Evolutionary conservation across 2,113 vertebrate genomes (phyloP), one percentile per base, ranked within the genome.

Genomic region (Sinocyclocheilus anshuiensis): DNA sequence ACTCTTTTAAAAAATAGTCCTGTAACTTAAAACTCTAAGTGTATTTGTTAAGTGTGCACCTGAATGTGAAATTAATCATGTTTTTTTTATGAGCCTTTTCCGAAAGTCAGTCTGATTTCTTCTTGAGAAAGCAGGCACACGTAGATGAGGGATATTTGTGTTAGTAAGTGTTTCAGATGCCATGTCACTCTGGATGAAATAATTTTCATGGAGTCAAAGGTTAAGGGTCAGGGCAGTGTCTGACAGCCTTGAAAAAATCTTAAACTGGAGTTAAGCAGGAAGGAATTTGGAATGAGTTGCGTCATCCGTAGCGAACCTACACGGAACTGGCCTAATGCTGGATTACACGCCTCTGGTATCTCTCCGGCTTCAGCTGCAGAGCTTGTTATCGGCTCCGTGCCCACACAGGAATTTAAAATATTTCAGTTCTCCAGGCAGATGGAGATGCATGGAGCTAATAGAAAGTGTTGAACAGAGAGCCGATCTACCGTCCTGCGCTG

Each of bases 161-260:
- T 36, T 7, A 26, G 77, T 80, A 36, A 33, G 39, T 57, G 24
- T 83, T 86, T 72, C 26, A 75, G 39, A 65, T 83, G 33, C 22
- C 20, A 82, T 65, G 57, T 69, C 20, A 20, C 20, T 63, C 69
- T 75, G 87, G 89, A 90, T 84, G 76, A 16, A 85, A 87, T 26
- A 65, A 84, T 29, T 15, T 29, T 69, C 18, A 48, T 22, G 36
- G 84, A 86, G 90, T 91, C 76, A 91, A 29, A 90, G 93, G 91
- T 91, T 24, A 26, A 84, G 93, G 93, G 91, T 91, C 55, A 84
- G 36, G 20, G 18, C 53, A 24, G 24, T 24, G 33, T 61, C 26
- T 88, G 90, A 93, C 91, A 92, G 87, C 91, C 92, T 91, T 93
- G 90, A 93, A 92, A 93, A 93, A 90, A 78, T 89, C 89, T 77